A percentile compares a stretch with the other conserved stretches of the same genome.
phyloP scores from a whole-genome alignment of 2,797 vertebrate genomes.

The Pseudopleuronectes americanus region DNA sequence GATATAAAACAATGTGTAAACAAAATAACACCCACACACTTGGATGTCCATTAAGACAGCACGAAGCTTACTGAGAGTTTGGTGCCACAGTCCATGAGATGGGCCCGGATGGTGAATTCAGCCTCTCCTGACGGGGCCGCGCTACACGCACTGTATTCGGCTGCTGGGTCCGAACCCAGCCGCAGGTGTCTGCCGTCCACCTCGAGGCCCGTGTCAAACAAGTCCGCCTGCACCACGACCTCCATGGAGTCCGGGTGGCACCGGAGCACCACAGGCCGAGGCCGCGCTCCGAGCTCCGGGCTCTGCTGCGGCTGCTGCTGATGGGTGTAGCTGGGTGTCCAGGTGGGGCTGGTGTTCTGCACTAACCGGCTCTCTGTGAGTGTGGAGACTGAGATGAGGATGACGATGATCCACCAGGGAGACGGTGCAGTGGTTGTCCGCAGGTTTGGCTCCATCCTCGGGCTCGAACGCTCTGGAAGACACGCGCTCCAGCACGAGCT shows the following conservation, averaged over 20 bases:
- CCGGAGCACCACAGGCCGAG: conserved; percentile 43
- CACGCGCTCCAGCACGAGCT: neutral
- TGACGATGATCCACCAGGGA: conserved; percentile 24
- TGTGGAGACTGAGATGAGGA: conserved; percentile 10
- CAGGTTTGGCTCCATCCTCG: conserved; percentile 49
- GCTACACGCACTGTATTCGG: conserved; percentile 40
- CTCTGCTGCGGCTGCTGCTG: conserved; percentile 2
- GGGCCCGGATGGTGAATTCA: conserved; percentile 58
- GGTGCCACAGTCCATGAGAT: conserved; percentile 73
- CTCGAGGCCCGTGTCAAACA: conserved; percentile 64
- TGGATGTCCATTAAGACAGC: neutral
- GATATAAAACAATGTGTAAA: too few relatives aligned
- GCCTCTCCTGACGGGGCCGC: conserved; percentile 49
- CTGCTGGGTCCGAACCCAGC: conserved; percentile 42
- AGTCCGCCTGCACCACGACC: conserved; percentile 71
- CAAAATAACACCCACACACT: neutral
- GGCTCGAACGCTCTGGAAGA: neutral
- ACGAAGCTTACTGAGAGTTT: conserved; percentile 67
- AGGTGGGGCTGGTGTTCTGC: neutral
- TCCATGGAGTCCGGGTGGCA: conserved; percentile 72
- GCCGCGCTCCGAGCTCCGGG: neutral
- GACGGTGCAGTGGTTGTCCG: neutral
- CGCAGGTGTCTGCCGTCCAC: conserved; percentile 65
- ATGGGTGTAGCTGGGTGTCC: too few relatives aligned
- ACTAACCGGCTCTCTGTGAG: conserved; percentile 15